phyloP scores from a whole-genome alignment of 2,888 invertebrate species.

The Frankliniella intonsa region DNA sequence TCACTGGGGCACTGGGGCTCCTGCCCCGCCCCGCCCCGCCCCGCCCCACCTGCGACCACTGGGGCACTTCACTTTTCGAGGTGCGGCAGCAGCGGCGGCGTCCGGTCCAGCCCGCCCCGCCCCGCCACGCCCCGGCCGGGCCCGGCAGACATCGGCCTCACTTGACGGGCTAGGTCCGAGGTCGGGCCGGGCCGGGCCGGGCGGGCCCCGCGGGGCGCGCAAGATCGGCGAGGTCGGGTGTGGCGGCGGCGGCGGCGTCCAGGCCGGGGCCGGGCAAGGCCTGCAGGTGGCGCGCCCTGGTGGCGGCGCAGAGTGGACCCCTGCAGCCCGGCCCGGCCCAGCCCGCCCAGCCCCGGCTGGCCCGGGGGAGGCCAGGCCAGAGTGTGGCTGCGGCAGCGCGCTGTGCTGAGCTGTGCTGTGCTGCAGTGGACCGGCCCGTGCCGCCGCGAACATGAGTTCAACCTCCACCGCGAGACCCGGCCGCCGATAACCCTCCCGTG shows the following conservation, averaged over 20 bases:
- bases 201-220: background rate
- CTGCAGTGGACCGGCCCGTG: background rate
- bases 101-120: no score
- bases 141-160: no score
- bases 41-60: no score
- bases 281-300: background rate
- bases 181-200: background rate
- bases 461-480: background rate
- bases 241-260: background rate
- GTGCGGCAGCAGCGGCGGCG: no score
- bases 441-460: background rate
- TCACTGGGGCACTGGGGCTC: no score
- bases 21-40: no score
- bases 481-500: conserved; percentile 2
- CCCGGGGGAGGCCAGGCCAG: background rate
- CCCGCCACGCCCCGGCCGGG: no score
- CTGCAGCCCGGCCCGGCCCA: background rate
- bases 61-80: no score
- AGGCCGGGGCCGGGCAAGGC: background rate
- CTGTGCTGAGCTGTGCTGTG: background rate
- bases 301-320: background rate
- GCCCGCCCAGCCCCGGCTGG: background rate
- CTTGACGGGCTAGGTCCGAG: no score
- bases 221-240: background rate
- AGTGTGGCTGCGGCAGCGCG: background rate